These are phyloP conservation scores for Agonum fuliginosum DNA, from an alignment of 2,888 invertebrate species.

Conservation along the genomic window DNA sequence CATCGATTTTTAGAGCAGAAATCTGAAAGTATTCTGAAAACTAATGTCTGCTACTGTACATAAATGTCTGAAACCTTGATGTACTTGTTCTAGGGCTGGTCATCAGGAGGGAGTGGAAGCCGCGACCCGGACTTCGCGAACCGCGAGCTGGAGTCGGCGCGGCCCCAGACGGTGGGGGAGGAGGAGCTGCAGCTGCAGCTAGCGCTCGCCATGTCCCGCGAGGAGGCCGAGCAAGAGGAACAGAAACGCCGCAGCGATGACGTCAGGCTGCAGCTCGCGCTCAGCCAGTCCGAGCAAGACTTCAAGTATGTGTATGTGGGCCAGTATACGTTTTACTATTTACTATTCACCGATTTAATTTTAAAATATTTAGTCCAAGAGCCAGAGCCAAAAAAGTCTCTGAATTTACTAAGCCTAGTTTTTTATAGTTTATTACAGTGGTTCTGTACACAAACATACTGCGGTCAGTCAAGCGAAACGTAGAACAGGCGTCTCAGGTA, in stretches of 20 bases:
- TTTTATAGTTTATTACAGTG: too few relatives aligned
- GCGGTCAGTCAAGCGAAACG: too few relatives aligned
- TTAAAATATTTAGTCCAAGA: too few relatives aligned
- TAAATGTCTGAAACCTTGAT: too few relatives aligned
- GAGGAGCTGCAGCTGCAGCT: slow-evolving; percentile 98
- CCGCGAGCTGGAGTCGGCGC: slow-evolving; percentile 90
- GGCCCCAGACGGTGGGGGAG: slow-evolving; percentile 97
- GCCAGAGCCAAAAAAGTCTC: too few relatives aligned
- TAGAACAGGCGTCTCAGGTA: too few relatives aligned
- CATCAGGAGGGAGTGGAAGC: slow-evolving; percentile 63
- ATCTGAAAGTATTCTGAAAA: too few relatives aligned
- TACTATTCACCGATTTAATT: slow-evolving; percentile 49
- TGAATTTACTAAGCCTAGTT: too few relatives aligned
- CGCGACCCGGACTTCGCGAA: slow-evolving; percentile 68
- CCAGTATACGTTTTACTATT: too few relatives aligned
- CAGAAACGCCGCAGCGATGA: slow-evolving; percentile 95
- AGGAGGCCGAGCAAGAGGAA: slow-evolving; percentile 98
- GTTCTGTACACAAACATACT: too few relatives aligned
- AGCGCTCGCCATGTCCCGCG: slow-evolving; percentile 98
- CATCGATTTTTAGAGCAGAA: too few relatives aligned
- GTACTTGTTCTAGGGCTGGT: slow-evolving; percentile 57
- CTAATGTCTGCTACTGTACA: too few relatives aligned
- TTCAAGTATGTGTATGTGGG: slow-evolving; percentile 87
- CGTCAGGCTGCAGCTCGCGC: slow-evolving; percentile 94
- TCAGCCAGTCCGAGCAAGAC: slow-evolving; percentile 94